Conservation (phyloP, 2,113 vertebrate species). For the Centropus unirufus region DNA sequence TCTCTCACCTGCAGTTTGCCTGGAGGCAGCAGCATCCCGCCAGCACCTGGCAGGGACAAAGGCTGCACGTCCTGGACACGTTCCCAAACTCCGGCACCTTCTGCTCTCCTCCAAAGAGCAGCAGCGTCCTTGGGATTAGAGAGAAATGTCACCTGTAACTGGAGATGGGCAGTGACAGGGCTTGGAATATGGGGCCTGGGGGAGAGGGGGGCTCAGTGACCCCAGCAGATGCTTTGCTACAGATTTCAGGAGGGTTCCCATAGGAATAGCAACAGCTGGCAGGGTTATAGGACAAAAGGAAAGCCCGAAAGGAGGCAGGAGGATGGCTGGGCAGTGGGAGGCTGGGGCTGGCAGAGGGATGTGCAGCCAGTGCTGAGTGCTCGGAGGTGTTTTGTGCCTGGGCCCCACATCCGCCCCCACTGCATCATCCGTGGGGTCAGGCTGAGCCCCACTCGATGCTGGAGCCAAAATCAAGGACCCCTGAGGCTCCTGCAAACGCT, state of each 20-base stretch:
- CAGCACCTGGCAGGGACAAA: background rate
- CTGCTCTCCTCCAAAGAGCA: background rate
- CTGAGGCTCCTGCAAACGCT: accelerated
- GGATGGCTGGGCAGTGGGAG: accelerated
- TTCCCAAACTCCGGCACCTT: background rate
- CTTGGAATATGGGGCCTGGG: background rate
- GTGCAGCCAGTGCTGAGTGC: background rate
- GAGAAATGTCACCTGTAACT: constrained; percentile 57
- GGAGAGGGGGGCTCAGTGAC: background rate
- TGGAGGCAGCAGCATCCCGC: background rate
- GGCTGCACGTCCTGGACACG: background rate
- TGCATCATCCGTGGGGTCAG: background rate
- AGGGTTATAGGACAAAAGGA: background rate
- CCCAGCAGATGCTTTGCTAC: accelerated
- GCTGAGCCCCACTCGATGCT: background rate
- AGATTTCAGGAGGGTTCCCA: constrained; percentile 3
- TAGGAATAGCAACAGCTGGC: background rate
- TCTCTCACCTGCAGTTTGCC: accelerated
- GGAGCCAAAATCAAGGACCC: background rate
- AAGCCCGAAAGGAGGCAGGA: background rate
- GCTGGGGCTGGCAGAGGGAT: background rate
- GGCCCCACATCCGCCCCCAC: background rate
- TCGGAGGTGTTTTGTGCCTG: accelerated
- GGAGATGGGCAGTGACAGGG: background rate
- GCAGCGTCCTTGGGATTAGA: constrained; percentile 14